Evolutionary conservation across 2,797 vertebrate genomes (phyloP).

Genomic region (Artibeus jamaicensis): DNA sequence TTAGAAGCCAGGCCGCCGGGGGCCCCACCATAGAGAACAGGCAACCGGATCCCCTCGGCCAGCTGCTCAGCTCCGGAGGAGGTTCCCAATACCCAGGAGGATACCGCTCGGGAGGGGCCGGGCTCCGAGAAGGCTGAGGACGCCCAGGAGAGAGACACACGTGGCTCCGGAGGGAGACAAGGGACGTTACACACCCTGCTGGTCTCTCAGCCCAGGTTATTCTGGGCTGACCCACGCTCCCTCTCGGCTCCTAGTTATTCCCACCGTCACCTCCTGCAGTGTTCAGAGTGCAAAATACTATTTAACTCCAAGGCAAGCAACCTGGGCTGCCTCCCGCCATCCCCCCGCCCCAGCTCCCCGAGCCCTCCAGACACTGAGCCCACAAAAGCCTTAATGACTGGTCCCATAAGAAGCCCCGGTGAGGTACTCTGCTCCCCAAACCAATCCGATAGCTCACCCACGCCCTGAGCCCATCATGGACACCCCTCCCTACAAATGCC

Average conservation of each 20-base stretch:
- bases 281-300: background rate
- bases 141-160: background rate
- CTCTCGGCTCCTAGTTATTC: background rate
- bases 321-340: background rate
- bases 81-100: background rate
- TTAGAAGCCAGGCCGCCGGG: background rate
- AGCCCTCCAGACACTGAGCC: background rate
- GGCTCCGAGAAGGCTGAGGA: background rate
- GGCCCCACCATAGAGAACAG: background rate
- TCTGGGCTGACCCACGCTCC: background rate
- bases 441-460: background rate
- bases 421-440: background rate
- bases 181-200: background rate
- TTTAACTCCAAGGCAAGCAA: background rate
- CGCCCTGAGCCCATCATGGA: accelerated
- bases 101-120: background rate
- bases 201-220: background rate
- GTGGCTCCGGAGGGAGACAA: background rate
- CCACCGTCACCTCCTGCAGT: background rate
- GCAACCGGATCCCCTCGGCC: background rate
- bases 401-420: background rate
- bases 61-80: background rate
- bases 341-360: accelerated
- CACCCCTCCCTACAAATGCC: background rate
- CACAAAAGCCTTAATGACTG: background rate